Percentiles rank a stretch among this genome's conserved stretches.
These are phyloP conservation scores for Pterophyllum scalare DNA, from an alignment of 2,113 vertebrate species.

Conservation along the genomic window DNA sequence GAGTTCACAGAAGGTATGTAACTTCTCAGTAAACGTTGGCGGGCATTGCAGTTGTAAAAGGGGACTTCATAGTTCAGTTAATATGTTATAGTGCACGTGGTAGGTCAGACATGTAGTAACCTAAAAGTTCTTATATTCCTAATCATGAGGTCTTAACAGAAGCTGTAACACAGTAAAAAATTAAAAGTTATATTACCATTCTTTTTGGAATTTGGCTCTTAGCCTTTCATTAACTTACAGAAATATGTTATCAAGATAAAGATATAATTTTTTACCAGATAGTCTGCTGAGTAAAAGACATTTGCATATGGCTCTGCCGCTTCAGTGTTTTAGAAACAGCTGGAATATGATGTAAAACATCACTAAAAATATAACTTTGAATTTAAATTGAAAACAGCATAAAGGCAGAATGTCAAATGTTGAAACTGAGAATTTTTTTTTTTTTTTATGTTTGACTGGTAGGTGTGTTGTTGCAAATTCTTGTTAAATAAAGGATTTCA, in stretches of 20 bases:
- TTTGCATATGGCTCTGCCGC: neutral
- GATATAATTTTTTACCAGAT: neutral
- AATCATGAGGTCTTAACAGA: neutral
- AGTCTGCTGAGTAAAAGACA: neutral
- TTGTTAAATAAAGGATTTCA: neutral
- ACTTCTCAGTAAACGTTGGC: slow-evolving; percentile 56
- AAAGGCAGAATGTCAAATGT: neutral
- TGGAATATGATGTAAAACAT: neutral
- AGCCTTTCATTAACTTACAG: neutral
- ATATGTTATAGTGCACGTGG: slow-evolving; percentile 1
- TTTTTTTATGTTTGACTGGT: too few relatives aligned
- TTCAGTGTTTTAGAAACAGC: neutral
- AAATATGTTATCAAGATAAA: neutral
- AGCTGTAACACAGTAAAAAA: neutral
- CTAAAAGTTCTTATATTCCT: neutral
- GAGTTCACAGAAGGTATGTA: slow-evolving; percentile 97
- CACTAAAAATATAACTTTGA: neutral
- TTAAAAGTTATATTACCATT: neutral
- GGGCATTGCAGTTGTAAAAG: slow-evolving; percentile 31
- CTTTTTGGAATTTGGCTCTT: neutral
- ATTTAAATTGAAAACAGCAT: neutral
- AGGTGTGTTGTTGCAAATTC: neutral
- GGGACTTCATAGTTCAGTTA: slow-evolving; percentile 1
- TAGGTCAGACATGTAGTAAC: neutral
- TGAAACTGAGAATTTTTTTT: slow-evolving; percentile 13